A percentile compares a stretch with the other conserved stretches of the same genome.
Evolutionary conservation across 1,140 invertebrate genomes (phyloP).

Genomic region (Ceratina australensis): DNA sequence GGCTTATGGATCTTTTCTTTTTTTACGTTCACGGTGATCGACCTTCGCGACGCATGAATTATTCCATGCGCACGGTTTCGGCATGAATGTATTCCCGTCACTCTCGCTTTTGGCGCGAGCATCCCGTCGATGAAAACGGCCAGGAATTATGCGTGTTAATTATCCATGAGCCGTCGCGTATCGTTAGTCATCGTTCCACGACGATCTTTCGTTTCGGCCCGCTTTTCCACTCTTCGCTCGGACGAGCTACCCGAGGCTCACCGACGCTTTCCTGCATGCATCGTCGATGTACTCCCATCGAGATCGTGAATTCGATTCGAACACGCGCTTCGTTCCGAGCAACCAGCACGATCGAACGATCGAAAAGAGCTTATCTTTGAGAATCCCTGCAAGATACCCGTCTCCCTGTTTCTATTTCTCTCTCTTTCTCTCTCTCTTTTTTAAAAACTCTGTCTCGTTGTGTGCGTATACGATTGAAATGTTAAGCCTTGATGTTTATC

Average conservation of each 20-base stretch:
- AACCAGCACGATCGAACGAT: too few relatives aligned
- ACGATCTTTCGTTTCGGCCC: neutral
- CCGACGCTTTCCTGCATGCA: too few relatives aligned
- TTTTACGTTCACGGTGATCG: neutral
- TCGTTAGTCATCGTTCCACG: neutral
- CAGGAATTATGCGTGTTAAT: conserved; percentile 30
- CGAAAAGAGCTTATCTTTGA: too few relatives aligned
- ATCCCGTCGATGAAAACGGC: conserved; percentile 37
- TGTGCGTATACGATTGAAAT: conserved; percentile 35
- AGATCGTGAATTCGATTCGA: neutral
- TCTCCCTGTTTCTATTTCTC: too few relatives aligned
- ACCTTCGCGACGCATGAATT: conserved; percentile 56
- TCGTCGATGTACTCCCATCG: too few relatives aligned
- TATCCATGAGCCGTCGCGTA: conserved; percentile 7
- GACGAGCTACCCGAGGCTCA: too few relatives aligned
- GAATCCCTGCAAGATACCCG: too few relatives aligned
- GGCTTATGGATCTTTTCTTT: neutral
- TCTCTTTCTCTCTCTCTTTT: conserved; percentile 1
- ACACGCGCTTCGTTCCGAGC: too few relatives aligned
- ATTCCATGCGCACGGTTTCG: conserved; percentile 47
- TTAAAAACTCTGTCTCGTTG: neutral
- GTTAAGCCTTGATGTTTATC: conserved; percentile 72
- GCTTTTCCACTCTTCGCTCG: too few relatives aligned
- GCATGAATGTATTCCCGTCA: conserved; percentile 45
- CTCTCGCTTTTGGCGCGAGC: conserved; percentile 35